phyloP scores from a whole-genome alignment of 1,140 invertebrate species.

The Drosophila micromelanica region DNA sequence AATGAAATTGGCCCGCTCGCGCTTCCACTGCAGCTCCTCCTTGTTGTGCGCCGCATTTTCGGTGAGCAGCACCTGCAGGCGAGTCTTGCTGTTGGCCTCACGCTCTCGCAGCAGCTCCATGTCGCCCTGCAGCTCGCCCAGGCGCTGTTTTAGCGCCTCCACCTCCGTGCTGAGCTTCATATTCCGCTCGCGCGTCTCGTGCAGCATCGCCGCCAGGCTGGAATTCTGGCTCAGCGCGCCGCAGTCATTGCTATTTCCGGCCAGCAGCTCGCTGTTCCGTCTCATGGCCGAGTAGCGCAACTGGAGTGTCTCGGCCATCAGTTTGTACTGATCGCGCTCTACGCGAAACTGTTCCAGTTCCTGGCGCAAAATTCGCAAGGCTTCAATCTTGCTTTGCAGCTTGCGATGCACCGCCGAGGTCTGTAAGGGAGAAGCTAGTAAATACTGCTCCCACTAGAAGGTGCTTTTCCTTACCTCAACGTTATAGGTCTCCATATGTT shows the following conservation, averaged over 20 bases:
- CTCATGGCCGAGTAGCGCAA: constrained; percentile 87
- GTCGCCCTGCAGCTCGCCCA: constrained; percentile 90
- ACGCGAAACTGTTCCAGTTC: constrained; percentile 91
- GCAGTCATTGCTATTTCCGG: constrained; percentile 33
- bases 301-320: constrained; percentile 92
- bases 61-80: constrained; percentile 71
- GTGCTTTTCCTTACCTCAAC: constrained; percentile 57
- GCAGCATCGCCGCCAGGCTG: constrained; percentile 84
- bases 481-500: constrained; percentile 61
- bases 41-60: constrained; percentile 61
- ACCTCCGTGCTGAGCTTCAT: constrained; percentile 89
- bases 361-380: constrained; percentile 90
- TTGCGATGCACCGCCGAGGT: constrained; percentile 88
- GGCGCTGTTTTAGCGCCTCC: constrained; percentile 89
- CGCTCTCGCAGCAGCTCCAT: constrained; percentile 87
- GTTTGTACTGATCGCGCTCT: constrained; percentile 92
- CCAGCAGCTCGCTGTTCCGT: constrained; percentile 75
- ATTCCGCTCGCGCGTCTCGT: constrained; percentile 88
- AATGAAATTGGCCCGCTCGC: constrained; percentile 89
- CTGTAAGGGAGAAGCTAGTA: constrained; percentile 61
- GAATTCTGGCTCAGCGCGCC: constrained; percentile 68
- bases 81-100: constrained; percentile 49
- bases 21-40: constrained; percentile 84
- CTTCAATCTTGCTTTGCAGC: constrained; percentile 92
- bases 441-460: not conserved